Percentiles rank a stretch among this genome's conserved stretches.
Conservation (phyloP, 2,113 vertebrate genomes). For the Hippolais icterina region DNA sequence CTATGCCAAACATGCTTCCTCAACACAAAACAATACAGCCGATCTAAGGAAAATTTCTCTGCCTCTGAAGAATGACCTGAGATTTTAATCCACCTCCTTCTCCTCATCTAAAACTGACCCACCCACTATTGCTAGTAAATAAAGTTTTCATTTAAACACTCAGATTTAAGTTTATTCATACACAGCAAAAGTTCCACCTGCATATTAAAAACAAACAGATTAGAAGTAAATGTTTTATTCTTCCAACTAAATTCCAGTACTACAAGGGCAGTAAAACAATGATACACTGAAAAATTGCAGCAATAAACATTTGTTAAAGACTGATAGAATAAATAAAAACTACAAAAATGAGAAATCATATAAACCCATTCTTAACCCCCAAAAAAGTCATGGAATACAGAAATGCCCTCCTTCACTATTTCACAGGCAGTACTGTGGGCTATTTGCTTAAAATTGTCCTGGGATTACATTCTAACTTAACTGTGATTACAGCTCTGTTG, state of each 20-base stretch:
- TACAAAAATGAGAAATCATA: slow-evolving; percentile 87
- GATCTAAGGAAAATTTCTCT: background rate
- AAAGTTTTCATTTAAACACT: slow-evolving; percentile 67
- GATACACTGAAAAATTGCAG: slow-evolving; percentile 80
- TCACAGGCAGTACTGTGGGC: slow-evolving; percentile 81
- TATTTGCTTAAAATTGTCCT: slow-evolving; percentile 82
- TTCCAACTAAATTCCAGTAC: slow-evolving; percentile 90
- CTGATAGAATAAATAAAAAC: slow-evolving; percentile 87
- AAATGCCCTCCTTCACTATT: slow-evolving; percentile 80
- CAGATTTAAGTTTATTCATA: slow-evolving; percentile 68
- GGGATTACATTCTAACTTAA: slow-evolving; percentile 82
- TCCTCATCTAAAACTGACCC: background rate
- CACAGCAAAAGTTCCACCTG: slow-evolving; percentile 66
- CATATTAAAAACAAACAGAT: slow-evolving; percentile 76
- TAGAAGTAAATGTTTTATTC: slow-evolving; percentile 95
- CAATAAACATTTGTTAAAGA: slow-evolving; percentile 88
- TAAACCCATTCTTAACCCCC: slow-evolving; percentile 83
- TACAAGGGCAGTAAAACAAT: slow-evolving; percentile 90
- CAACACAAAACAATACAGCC: background rate
- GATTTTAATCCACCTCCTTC: background rate
- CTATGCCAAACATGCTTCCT: background rate
- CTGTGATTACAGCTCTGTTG: slow-evolving; percentile 77
- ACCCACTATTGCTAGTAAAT: slow-evolving; percentile 2
- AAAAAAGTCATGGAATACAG: slow-evolving; percentile 80
- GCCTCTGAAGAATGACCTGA: background rate